Evolutionary conservation across 1,140 invertebrate species (phyloP), one percentile per base, ranked within the genome.

Genomic region (Bradynema listronoti): DNA sequence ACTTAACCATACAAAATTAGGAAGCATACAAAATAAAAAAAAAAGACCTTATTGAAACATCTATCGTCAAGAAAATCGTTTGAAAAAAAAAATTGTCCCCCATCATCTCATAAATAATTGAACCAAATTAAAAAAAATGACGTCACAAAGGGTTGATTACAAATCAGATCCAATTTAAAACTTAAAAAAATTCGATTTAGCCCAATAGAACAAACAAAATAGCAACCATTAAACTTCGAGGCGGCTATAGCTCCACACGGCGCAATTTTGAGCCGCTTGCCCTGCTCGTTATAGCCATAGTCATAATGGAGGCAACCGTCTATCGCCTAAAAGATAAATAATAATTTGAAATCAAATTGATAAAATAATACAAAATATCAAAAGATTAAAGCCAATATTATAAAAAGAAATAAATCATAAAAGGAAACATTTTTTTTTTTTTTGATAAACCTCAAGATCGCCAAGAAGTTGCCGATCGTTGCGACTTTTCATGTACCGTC

Each of bases 181-280:
- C 9, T 1, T 29, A 29, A 57, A 56, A 32, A 33, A 11, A 41
- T 39, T n/a, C 49, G 7, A 42, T 24, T 16, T 5, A 2, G 1
- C 22, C 39, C 11, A 39, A 39, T 29, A 11, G 34, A 53, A 33
- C 11, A 32, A 30, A 49, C 16, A 30, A 63, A 63, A 30, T 14
- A 77, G 57, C 81, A 82, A 87, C 91, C 93, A 82, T 88, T 97
- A 73, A 97, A 98, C 22, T 96, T 79, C 9, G 91, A 96, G 83
- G 98, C 98, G 0, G 94, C 94, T 63, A 98, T 97, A 5, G 93
- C 92, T 19, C 94, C 94, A 83, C 94, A 98, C 29, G 71, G 67
- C 16, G 53, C 57, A 83, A 42, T 84, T 88, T 27, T 82, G 81
- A 78, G 89, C 91, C 69, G 91, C 88, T 46, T 34, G 6, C 30